Evolutionary conservation across 2,113 vertebrate genomes (phyloP), one percentile per base, ranked within the genome.

Genomic region (Dasyornis broadbenti): DNA sequence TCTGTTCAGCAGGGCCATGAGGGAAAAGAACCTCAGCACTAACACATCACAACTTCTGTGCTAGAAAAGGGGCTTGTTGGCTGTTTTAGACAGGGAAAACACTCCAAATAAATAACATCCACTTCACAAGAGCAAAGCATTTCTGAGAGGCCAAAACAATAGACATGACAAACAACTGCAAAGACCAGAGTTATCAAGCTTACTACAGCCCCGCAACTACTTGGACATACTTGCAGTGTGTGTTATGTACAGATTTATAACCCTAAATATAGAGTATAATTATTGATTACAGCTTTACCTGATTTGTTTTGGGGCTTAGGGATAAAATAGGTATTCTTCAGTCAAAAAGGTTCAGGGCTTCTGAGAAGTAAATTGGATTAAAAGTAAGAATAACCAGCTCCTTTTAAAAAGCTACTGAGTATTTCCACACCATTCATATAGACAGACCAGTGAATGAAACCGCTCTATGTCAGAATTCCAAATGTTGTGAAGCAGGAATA

Each of bases 31-130:
- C 73, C 50, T 95, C 89, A 20, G 79, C 77, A 84, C 35, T 68
- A 89, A 70, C 69, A 90, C 57, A 57, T 75, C 92, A 94, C 4
- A 2, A 91, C 66, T 71, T 54, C 59, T 81, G 42, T 39, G 27
- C 57, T 92, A 76, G 89, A 96, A 91, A 91, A 82, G 66, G 40
- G 65, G 21, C 81, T 96, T 97, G 80, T 80, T 94, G 63, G 64
- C 64, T 96, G 93, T 86, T 94, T 76, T 60, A 87, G 73, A 75
- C 89, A 92, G 92, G 81, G 92, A 89, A 96, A 96, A 82, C 31
- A 92, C 69, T 82, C 56, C 69, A 94, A 93, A 91, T 90, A 88
- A 90, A 87, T 39, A 70, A 37, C 52, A 66, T 31, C 45, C 61
- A 64, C 57, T 91, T 75, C 73, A 76, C 11, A 56, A 73, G 45